phyloP scores from a whole-genome alignment of 2,113 vertebrate genomes.

The Equus przewalskii region DNA sequence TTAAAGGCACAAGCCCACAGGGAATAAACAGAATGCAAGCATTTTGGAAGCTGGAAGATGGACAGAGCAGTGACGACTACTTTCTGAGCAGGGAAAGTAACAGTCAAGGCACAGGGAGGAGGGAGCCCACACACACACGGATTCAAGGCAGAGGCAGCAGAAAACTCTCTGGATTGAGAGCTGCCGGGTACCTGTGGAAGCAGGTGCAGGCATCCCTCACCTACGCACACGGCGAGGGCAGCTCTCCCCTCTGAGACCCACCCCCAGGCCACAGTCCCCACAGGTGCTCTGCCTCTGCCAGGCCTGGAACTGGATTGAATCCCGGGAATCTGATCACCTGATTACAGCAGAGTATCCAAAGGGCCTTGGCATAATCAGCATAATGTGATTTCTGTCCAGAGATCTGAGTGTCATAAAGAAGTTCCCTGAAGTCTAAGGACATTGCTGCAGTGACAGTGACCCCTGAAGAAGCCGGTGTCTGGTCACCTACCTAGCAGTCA shows the following conservation, averaged over 20 bases:
- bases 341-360: background rate
- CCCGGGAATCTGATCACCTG: background rate
- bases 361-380: rapidly evolving
- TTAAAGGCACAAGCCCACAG: background rate
- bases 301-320: background rate
- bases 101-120: rapidly evolving
- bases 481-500: background rate
- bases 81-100: background rate
- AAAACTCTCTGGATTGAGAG: background rate
- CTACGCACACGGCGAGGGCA: too few relatives aligned
- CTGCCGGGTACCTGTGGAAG: too few relatives aligned
- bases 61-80: background rate
- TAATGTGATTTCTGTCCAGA: background rate
- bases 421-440: background rate
- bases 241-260: background rate
- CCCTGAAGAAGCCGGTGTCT: background rate
- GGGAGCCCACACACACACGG: rapidly evolving
- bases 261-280: background rate
- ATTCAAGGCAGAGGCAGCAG: background rate
- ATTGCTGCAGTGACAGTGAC: too few relatives aligned
- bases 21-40: too few relatives aligned
- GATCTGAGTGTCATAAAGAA: background rate
- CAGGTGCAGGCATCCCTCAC: background rate
- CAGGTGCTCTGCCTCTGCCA: background rate
- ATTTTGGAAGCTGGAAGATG: background rate